Percentiles rank a stretch among this genome's conserved stretches.
Conservation (phyloP, 2,113 vertebrate genomes). For the Macquaria ambigua region DNA sequence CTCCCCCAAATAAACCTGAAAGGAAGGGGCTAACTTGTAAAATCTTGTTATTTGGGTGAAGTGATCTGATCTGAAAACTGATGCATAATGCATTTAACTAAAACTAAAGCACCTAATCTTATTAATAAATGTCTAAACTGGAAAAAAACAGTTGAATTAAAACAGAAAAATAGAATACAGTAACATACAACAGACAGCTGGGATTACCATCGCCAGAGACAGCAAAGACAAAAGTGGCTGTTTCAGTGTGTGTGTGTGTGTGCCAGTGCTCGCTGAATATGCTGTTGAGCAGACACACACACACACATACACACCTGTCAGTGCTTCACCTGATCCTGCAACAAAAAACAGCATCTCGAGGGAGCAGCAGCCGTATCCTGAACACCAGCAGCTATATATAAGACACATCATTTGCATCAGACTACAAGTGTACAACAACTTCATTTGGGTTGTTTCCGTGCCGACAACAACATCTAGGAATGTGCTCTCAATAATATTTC, state of each 20-base stretch:
- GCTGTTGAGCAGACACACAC: neutral
- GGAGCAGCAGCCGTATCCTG: constrained; percentile 33
- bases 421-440: constrained; percentile 11
- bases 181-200: constrained; percentile 25
- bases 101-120: neutral
- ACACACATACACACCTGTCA: constrained; percentile 56
- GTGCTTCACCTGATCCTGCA: constrained; percentile 48
- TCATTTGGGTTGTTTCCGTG: neutral
- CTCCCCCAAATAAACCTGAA: neutral
- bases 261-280: neutral
- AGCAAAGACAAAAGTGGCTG: constrained; percentile 13
- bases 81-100: neutral
- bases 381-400: constrained; percentile 52
- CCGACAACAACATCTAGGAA: constrained; percentile 10
- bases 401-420: constrained; percentile 46
- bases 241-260: neutral
- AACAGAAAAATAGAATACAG: constrained; percentile 2
- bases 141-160: constrained; percentile 6
- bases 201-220: constrained; percentile 25
- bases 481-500: neutral
- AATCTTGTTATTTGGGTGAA: neutral
- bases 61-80: neutral
- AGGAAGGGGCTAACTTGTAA: neutral
- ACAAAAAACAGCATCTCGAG: constrained; percentile 23
- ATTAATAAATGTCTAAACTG: neutral